Evolutionary conservation across 92 coral and sea anemone species (phyloP), one percentile per base, ranked within the genome.

Genomic region (Zoanthus sansibaricus): DNA sequence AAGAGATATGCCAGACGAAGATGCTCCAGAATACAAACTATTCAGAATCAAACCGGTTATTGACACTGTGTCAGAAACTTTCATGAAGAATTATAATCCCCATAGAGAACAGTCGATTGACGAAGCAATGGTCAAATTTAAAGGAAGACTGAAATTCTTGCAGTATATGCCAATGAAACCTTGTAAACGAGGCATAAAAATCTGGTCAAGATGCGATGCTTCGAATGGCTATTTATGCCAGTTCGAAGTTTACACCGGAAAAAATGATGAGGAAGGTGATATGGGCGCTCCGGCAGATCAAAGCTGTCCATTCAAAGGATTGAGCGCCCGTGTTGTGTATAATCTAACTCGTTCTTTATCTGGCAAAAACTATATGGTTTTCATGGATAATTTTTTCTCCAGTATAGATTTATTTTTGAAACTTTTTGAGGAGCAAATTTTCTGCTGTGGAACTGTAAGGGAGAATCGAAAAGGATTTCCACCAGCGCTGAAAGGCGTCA

Each of bases 311-410:
- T 37, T 37, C 42, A 37, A 37, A 37, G 42, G 42, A 37, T 37
- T 37, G 70, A 30, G 69, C 16, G 80, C 88, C 64, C 30, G 54
- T 70, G 82, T 84, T 72, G 88, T 74, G 51, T 37, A 37, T 37
- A 37, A 37, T 37, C 42, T 37, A 37, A 37, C 42, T 37, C 42
- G 42, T 37, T 37, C 49, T n/a, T 48, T 30, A 61, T 6, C 88
- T 75, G 17, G 75, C 83, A 7, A 75, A 75, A 72, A 75, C 56
- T 75, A 59, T 74, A 30, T 86, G 30, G 88, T 84, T 84, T 86
- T 86, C 17, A 86, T 58, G 75, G 56, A 75, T 42, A 86, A 54
- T 66, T 86, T 72, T 68, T 86, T 86, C 71, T 67, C 82, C 16
- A 58, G 82, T 58, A 5, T 56, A 12, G 72, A 72, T 47, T 49